phyloP scores from a whole-genome alignment of 2,888 invertebrate species.

The Poecilobothrus nobilitatus region DNA sequence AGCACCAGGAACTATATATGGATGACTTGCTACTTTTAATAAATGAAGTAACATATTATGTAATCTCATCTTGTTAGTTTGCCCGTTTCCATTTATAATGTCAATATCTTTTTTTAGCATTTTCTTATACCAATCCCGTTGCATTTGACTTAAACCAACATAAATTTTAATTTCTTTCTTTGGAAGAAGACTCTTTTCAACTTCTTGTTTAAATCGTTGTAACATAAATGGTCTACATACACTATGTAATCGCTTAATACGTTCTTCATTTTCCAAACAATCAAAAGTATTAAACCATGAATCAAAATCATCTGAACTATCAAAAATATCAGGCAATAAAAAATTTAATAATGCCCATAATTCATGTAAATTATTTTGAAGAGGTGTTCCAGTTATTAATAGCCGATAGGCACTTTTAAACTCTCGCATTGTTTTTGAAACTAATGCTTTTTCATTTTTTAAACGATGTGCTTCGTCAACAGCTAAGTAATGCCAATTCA shows the following conservation, averaged over 20 bases:
- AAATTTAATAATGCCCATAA: constrained; percentile 93
- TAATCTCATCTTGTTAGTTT: constrained; percentile 85
- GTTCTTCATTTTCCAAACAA: constrained; percentile 74
- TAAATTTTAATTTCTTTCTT: constrained; percentile 93
- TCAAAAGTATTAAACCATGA: constrained; percentile 91
- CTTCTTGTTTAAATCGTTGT: constrained; percentile 85
- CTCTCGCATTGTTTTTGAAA: constrained; percentile 85
- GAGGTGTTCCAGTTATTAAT: constrained; percentile 84
- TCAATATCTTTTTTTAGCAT: constrained; percentile 96
- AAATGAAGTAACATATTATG: constrained; percentile 96
- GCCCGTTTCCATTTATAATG: constrained; percentile 89
- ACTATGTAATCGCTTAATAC: constrained; percentile 81
- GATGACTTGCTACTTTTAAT: constrained; percentile 91
- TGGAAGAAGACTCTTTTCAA: constrained; percentile 84
- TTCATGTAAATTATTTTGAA: constrained; percentile 94
- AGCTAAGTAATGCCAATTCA: constrained; percentile 92
- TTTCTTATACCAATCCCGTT: constrained; percentile 95
- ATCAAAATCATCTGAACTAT: constrained; percentile 91
- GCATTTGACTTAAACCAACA: constrained; percentile 91
- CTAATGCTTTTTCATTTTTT: constrained; percentile 93
- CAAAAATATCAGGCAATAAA: constrained; percentile 89
- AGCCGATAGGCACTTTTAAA: constrained; percentile 88
- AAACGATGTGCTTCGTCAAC: constrained; percentile 96
- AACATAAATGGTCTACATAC: constrained; percentile 84
- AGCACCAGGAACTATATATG: constrained; percentile 92